These are phyloP conservation scores for Pedionomus torquatus DNA, from an alignment of 2,113 vertebrate species.

Conservation along the genomic window DNA sequence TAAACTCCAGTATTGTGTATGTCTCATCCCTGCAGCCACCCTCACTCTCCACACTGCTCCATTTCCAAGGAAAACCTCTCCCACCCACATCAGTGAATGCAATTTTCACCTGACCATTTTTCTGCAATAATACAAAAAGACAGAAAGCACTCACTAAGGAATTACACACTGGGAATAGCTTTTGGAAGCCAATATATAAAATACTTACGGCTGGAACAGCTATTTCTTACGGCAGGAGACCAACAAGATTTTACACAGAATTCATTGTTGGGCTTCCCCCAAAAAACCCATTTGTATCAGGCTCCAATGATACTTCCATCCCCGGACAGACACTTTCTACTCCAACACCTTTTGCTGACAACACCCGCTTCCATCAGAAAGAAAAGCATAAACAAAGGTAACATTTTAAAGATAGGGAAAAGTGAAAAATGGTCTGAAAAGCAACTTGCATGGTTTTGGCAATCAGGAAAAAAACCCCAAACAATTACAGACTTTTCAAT, in stretches of 20 bases:
- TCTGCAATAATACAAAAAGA: background rate
- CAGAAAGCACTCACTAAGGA: background rate
- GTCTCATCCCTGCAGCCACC: background rate
- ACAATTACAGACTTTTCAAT: too few relatives aligned
- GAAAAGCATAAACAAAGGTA: background rate
- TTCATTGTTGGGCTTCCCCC: background rate
- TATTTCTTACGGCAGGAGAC: background rate
- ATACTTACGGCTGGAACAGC: background rate
- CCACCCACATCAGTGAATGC: background rate
- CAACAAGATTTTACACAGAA: background rate
- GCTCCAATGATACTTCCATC: background rate
- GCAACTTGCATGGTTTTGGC: background rate
- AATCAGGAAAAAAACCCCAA: background rate
- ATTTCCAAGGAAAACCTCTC: background rate
- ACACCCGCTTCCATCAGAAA: background rate
- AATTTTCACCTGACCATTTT: background rate
- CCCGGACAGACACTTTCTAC: background rate
- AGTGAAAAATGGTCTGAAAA: background rate
- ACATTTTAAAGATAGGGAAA: background rate
- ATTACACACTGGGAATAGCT: background rate
- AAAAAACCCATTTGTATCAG: background rate
- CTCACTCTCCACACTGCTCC: background rate
- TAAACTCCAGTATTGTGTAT: background rate
- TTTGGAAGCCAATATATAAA: background rate
- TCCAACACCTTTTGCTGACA: background rate